A percentile compares a stretch with the other conserved stretches of the same genome.
Evolutionary conservation across 2,797 vertebrate species (phyloP).

Genomic region (Hephaestus fuliginosus): DNA sequence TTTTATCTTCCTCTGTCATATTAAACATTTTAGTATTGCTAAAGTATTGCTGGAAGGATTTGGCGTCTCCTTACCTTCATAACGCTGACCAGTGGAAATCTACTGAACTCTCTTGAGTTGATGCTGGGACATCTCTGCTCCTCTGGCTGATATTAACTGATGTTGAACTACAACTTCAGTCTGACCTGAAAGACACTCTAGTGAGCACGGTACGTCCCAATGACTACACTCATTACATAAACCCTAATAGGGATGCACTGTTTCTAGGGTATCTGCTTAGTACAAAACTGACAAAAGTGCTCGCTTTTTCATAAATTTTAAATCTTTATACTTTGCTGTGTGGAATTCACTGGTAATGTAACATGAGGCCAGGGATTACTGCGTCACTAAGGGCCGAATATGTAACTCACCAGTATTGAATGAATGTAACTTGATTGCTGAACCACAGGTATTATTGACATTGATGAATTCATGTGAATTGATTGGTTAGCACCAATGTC

Average conservation of each 20-base stretch:
- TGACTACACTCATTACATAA: not conserved
- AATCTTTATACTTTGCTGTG: not conserved
- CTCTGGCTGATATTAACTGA: not conserved
- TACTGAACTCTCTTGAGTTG: slow-evolving; percentile 22
- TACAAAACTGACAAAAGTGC: not conserved
- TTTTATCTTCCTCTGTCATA: not conserved
- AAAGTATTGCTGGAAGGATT: slow-evolving; percentile 1
- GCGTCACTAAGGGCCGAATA: not conserved
- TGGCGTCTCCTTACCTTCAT: not conserved
- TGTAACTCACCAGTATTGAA: not conserved
- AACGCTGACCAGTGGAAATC: slow-evolving; percentile 3
- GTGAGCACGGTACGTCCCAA: not conserved
- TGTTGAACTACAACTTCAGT: not conserved
- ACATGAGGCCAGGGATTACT: not conserved
- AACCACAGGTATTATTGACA: not conserved
- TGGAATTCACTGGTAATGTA: not conserved
- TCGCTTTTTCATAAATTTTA: not conserved
- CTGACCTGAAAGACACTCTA: not conserved
- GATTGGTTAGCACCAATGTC: not conserved
- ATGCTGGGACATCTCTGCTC: slow-evolving; percentile 10
- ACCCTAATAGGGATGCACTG: not conserved
- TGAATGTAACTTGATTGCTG: not conserved
- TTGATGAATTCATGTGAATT: not conserved
- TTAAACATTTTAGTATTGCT: slow-evolving; percentile 4
- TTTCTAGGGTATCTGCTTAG: not conserved